Conservation (phyloP, 2,113 vertebrate species). For the Phylloscopus trochiloides region DNA sequence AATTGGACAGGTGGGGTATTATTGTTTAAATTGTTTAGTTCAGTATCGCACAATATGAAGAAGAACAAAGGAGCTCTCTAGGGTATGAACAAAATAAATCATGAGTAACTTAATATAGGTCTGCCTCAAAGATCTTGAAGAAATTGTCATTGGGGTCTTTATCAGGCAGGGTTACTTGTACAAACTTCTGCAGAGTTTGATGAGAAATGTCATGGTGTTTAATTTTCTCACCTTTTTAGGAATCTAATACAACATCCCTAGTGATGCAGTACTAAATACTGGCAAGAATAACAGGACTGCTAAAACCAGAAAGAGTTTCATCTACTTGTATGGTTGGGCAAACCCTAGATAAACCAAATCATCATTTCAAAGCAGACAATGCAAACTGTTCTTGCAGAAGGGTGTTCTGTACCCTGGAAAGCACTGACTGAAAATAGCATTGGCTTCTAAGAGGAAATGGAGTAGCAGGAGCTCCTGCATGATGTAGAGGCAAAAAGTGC, state of each 20-base stretch:
- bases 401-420: neutral
- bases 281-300: neutral
- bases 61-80: neutral
- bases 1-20: neutral
- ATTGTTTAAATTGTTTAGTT: neutral
- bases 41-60: neutral
- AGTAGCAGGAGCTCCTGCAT: neutral
- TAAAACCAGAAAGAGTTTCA: neutral
- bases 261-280: neutral
- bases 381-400: neutral
- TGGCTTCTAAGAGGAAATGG: neutral
- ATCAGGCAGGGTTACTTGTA: neutral
- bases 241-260: neutral
- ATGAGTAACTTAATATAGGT: neutral
- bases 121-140: neutral
- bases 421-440: neutral
- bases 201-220: neutral
- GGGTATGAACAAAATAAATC: neutral
- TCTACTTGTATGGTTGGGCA: neutral
- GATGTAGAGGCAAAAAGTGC: conserved; percentile 6
- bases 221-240: neutral
- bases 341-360: neutral
- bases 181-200: neutral
- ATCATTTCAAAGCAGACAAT: neutral
- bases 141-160: neutral